Evolutionary conservation across 2,888 invertebrate genomes (phyloP).

Genomic region (Lathronympha strigana): DNA sequence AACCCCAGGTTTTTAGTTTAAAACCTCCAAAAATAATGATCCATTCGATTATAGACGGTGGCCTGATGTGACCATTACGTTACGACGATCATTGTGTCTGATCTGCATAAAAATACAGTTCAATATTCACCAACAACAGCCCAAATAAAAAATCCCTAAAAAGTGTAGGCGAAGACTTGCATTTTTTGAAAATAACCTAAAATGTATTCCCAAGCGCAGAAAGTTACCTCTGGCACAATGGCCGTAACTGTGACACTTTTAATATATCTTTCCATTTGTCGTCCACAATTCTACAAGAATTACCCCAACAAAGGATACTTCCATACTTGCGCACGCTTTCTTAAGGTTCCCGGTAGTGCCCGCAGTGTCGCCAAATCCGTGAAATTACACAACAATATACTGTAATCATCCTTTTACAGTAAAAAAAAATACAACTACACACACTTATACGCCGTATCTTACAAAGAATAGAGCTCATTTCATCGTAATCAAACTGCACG

Average conservation of each 20-base stretch:
- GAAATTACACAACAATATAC: slow-evolving; percentile 42
- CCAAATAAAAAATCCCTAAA: too few relatives aligned
- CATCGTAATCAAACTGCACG: background rate
- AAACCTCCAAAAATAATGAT: too few relatives aligned
- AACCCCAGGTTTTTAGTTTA: too few relatives aligned
- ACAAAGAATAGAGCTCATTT: background rate
- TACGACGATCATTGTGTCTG: too few relatives aligned
- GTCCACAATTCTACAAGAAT: background rate
- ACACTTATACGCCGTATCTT: background rate
- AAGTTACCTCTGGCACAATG: background rate
- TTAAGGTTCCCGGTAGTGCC: slow-evolving; percentile 37
- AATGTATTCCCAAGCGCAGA: background rate
- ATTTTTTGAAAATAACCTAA: too few relatives aligned
- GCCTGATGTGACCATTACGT: too few relatives aligned
- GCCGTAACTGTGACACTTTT: slow-evolving; percentile 5
- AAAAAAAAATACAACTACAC: background rate
- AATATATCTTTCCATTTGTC: slow-evolving; percentile 16
- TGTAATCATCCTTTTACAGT: slow-evolving; percentile 42
- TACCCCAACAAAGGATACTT: slow-evolving; percentile 15
- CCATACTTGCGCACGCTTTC: slow-evolving; percentile 31
- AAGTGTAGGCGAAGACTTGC: too few relatives aligned
- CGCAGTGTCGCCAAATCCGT: slow-evolving; percentile 42
- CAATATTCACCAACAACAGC: too few relatives aligned
- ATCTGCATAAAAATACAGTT: too few relatives aligned
- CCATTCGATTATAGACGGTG: too few relatives aligned